These are phyloP conservation scores for Omphaloscelis lunosa DNA, from an alignment of 2,888 invertebrate species.

Conservation along the genomic window DNA sequence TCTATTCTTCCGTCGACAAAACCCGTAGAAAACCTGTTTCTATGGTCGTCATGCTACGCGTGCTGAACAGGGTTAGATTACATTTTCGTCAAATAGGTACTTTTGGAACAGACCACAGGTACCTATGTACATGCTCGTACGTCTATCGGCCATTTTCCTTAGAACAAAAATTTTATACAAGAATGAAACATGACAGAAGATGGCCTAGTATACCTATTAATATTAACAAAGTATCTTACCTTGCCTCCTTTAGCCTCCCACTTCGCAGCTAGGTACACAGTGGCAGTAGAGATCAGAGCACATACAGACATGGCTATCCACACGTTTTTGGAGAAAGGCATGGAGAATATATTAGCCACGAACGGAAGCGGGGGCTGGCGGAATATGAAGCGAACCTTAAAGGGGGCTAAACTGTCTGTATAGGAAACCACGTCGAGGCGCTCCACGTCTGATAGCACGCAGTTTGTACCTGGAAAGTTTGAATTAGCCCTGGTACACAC, in stretches of 20 bases:
- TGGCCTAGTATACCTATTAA: background rate
- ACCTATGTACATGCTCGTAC: too few relatives aligned
- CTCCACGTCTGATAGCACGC: constrained; percentile 69
- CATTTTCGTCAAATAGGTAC: too few relatives aligned
- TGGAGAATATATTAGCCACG: constrained; percentile 92
- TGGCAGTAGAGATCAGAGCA: constrained; percentile 76
- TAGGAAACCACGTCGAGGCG: constrained; percentile 83
- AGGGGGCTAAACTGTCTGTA: constrained; percentile 86
- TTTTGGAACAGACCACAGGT: too few relatives aligned
- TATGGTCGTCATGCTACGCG: too few relatives aligned
- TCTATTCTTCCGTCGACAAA: too few relatives aligned
- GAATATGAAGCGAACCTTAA: constrained; percentile 90
- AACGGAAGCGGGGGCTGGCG: constrained; percentile 92
- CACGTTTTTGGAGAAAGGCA: constrained; percentile 91
- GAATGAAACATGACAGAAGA: background rate
- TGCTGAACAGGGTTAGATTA: too few relatives aligned
- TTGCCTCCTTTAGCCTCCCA: constrained; percentile 77
- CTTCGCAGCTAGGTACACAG: constrained; percentile 82
- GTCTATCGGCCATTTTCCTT: background rate
- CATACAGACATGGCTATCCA: constrained; percentile 90
- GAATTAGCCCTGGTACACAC: background rate
- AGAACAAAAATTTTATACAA: background rate
- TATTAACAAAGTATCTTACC: constrained; percentile 18
- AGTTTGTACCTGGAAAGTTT: constrained; percentile 78
- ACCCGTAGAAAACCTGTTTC: too few relatives aligned